Base-by-base conservation (phyloP, 64 coral and sea anemone genomes). In the Montipora efflorescens region DNA sequence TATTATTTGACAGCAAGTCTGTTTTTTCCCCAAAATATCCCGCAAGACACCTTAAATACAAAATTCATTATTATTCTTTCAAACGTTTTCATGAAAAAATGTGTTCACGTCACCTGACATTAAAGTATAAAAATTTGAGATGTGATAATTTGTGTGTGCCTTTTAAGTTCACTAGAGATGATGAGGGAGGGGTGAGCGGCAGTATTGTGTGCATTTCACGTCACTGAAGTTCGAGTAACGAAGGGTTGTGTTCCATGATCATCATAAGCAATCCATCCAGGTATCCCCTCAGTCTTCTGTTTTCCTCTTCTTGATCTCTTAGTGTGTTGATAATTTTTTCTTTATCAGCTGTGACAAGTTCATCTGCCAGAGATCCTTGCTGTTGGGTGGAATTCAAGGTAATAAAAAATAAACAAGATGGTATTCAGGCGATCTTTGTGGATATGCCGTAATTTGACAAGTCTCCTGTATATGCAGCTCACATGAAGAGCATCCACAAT, bases 241-340 rank as follows among this genome's bases (percentile, higher is more conserved):
- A 68, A 25, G 98, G 98, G 74, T 99, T 94, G 47, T 99, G 95
- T 58, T 99, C 98, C 98, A 99, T 99, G n/a, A 99, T 99, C 71
- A 99, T 99, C 98, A 99, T 99, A 19, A 99, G 22, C 64, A 99
- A 71, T 15, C 95, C 90, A 51, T 99, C 98, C 14, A 96, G 62
- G 67, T 99, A 99, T 19, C 95, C 87, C 67, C 95, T 20, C 8
- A 99, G 90, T 77, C 98, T 79, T 45, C 95, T 74, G 75, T 91
- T 96, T 67, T 96, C 92, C 36, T 96, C 90, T 75, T 99, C 98
- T 74, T 99, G 98, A 3, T 99, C 98, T 76, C 98, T 90, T 21
- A 99, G 81, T 5, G 98, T 92, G 74, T 75, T 95, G 9, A 99
- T 96, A 1, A 99, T 93, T 82, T 92, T 94, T 74, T 99, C 98